Base-by-base conservation (phyloP, 1,140 invertebrate genomes). In the Bombus confusus region DNA sequence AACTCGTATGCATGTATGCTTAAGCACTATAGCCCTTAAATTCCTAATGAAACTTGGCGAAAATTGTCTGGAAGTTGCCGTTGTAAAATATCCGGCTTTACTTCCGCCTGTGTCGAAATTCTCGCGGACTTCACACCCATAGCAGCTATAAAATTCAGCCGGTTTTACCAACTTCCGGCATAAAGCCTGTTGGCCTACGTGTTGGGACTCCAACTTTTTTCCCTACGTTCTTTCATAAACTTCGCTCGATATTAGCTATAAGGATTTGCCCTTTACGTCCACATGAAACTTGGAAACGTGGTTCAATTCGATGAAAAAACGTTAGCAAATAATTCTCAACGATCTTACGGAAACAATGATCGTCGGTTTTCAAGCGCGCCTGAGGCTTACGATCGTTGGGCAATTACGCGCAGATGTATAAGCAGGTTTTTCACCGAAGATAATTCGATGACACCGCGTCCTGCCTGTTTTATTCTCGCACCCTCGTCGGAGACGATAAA, bases 11-110 rank as follows among this genome's bases (percentile, higher is more conserved):
- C 28, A 59, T 39, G 13, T 57, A 52, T 47, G 28, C 28, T 59
- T 43, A 84, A 66, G 74, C 47, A 62, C 68, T 57, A 2, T 39
- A 31, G 71, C 52, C 69, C 66, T 77, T 73, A 66, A 88, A 85
- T 80, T 41, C 37, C 39, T 77, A 80, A 87, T 84, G 22, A 62
- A 85, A 86, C 69, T 68, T 43, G 12, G 22, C 15, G 22, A 37
- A 75, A 89, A 64, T 81, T 88, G 10, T 25, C 3, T 57, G 31
- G 37, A 85, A 74, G 28, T 88, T 76, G 43, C 34, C 69, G 52
- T 52, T 80, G 43, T 73, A 88, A 88, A 83, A 78, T 86, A 69
- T 69, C 37, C 41, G 52, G 15, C 47, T 88, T 86, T 82, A 85
- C 64, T 74, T 85, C 25, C 72, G 31, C 39, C 37, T 31, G 37